Percentiles rank a stretch among this genome's conserved stretches.
Conservation (phyloP, 2,797 vertebrate species). For the Gambelia wislizenii region DNA sequence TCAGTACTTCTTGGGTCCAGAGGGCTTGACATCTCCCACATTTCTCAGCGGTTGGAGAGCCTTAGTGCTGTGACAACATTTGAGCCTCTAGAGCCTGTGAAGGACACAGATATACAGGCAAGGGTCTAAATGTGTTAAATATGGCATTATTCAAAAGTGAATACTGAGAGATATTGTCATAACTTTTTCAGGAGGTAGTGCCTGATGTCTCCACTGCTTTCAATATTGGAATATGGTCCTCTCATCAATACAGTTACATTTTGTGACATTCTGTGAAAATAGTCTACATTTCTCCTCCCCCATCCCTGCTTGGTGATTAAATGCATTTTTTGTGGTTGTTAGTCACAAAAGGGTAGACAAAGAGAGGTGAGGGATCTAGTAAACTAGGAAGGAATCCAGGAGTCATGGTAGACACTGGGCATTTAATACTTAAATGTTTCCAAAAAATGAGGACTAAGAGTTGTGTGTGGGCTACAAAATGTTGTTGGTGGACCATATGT, state of each 20-base stretch:
- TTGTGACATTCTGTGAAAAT: background rate
- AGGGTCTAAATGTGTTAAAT: background rate
- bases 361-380: background rate
- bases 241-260: background rate
- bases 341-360: no score
- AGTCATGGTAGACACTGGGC: no score
- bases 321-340: no score
- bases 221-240: background rate
- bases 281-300: background rate
- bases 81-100: constrained; percentile 96
- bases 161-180: no score
- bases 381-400: background rate
- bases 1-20: constrained; percentile 95
- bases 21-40: constrained; percentile 96
- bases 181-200: background rate
- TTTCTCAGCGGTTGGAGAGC: constrained; percentile 94
- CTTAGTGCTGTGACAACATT: constrained; percentile 97
- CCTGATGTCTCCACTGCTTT: background rate
- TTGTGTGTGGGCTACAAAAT: no score
- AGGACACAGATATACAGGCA: constrained; percentile 99
- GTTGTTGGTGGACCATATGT: no score
- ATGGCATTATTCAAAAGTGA: fast-evolving
- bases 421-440: background rate
- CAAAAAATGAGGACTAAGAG: background rate
- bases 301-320: background rate